Percentiles rank a stretch among this genome's conserved stretches.
phyloP scores from a whole-genome alignment of 2,113 vertebrate species.

The Fregetta grallaria region DNA sequence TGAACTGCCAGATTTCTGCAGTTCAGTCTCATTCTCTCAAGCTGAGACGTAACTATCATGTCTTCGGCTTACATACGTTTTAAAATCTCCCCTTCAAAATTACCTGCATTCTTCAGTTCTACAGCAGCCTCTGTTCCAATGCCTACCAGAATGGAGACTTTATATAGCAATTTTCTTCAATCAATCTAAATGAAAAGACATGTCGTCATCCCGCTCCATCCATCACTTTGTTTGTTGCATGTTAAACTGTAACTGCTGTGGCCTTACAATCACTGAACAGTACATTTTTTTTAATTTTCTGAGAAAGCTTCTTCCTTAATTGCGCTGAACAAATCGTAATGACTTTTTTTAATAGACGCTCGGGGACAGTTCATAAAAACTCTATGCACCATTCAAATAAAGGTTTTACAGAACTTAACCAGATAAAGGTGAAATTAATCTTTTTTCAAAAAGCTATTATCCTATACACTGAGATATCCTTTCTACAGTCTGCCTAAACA shows the following conservation, averaged over 20 bases:
- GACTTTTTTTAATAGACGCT: constrained; percentile 12
- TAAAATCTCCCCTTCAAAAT: not conserved
- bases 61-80: not conserved
- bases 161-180: not conserved
- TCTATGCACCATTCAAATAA: not conserved
- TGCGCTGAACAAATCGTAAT: constrained; percentile 6
- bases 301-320: constrained; percentile 7
- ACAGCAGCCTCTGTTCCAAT: not conserved
- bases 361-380: not conserved
- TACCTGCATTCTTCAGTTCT: not conserved
- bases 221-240: not conserved
- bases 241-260: not conserved
- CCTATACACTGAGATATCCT: not conserved
- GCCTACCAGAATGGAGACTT: not conserved
- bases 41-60: not conserved
- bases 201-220: not conserved
- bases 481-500: constrained; percentile 11
- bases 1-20: not conserved
- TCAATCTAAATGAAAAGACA: constrained; percentile 20
- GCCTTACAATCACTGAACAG: not conserved
- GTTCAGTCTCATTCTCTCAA: not conserved
- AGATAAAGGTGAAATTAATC: constrained; percentile 30
- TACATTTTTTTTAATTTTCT: not conserved
- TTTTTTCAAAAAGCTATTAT: constrained; percentile 9
- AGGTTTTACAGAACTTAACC: constrained; percentile 10